These are phyloP conservation scores for Microcaecilia unicolor DNA, from an alignment of 2,797 vertebrate species.

Conservation along the genomic window DNA sequence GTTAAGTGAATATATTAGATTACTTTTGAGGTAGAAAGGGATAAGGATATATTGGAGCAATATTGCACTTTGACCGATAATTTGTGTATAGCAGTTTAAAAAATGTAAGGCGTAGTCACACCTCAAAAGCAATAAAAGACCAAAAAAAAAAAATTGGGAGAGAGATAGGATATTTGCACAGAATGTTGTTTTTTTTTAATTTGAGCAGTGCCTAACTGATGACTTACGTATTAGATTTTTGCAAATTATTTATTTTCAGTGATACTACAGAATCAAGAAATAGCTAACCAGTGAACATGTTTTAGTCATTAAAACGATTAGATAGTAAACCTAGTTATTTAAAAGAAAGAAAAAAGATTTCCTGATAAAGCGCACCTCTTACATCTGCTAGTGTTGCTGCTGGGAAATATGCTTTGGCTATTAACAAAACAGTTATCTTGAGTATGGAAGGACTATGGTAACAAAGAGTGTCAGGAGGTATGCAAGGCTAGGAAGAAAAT, in stretches of 20 bases:
- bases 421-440: conserved; percentile 3
- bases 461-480: conserved; percentile 5
- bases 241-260: conserved; percentile 35
- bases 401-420: conserved; percentile 11
- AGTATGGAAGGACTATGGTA: too few species aligned
- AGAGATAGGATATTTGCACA: conserved; percentile 38
- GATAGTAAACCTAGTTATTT: conserved; percentile 16
- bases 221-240: conserved; percentile 31
- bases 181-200: conserved; percentile 32
- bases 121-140: conserved; percentile 30
- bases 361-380: conserved; percentile 44
- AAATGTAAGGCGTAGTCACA: not conserved
- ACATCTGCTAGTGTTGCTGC: conserved; percentile 3
- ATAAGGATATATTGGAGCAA: too few species aligned
- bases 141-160: conserved; percentile 12
- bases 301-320: conserved; percentile 38
- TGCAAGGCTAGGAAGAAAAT: too few species aligned
- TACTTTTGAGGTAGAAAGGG: too few species aligned
- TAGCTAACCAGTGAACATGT: too few species aligned
- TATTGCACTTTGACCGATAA: conserved; percentile 1
- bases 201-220: conserved; percentile 42
- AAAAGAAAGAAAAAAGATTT: conserved; percentile 7
- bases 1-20: too few species aligned
- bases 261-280: conserved; percentile 22
- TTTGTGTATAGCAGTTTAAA: too few species aligned